phyloP scores from a whole-genome alignment of 2,888 invertebrate genomes.

The Hesperia comma region DNA sequence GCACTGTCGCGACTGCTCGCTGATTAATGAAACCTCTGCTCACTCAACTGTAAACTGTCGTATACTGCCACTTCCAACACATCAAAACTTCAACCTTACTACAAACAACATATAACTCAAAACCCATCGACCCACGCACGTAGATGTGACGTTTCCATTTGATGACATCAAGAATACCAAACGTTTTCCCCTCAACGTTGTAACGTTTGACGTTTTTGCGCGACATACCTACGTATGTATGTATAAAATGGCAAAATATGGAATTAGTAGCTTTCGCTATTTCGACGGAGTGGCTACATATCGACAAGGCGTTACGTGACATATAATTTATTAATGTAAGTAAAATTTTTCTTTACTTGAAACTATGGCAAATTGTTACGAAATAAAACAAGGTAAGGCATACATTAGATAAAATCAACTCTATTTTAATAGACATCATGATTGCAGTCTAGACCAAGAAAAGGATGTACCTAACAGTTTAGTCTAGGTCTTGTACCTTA shows the following conservation, averaged over 20 bases:
- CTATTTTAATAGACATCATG: too few species aligned
- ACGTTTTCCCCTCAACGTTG: constrained; percentile 79
- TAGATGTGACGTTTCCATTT: constrained; percentile 44
- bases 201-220: constrained; percentile 83
- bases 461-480: constrained; percentile 12
- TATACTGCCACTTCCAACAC: constrained; percentile 42
- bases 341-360: neutral
- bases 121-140: constrained; percentile 29
- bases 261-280: constrained; percentile 57
- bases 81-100: constrained; percentile 43
- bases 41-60: constrained; percentile 67
- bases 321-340: constrained; percentile 4
- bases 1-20: constrained; percentile 81
- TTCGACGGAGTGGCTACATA: constrained; percentile 31
- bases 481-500: neutral
- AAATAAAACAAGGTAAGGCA: too few species aligned
- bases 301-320: constrained; percentile 15
- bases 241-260: constrained; percentile 78
- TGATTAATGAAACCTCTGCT: constrained; percentile 81
- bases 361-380: neutral
- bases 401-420: too few species aligned
- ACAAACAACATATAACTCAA: neutral
- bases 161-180: constrained; percentile 72
- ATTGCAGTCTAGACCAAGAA: neutral
- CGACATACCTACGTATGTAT: constrained; percentile 73